Base-by-base conservation (phyloP, 2,888 invertebrate species). In the Clanis bilineata region DNA sequence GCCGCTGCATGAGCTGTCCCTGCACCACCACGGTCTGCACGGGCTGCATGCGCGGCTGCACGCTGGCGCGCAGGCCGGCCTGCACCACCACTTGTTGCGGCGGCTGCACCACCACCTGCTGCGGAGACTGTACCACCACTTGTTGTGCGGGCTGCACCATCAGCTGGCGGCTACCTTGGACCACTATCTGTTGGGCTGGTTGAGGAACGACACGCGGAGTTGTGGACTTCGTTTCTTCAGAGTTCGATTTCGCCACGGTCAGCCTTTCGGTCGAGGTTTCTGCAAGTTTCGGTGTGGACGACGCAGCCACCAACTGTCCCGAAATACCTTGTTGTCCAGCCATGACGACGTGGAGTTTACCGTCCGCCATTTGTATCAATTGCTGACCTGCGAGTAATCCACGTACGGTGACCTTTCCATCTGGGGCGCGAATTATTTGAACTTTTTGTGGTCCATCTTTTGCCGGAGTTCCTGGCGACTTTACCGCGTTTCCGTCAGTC, bases 311-410 rank as follows among this genome's bases (percentile, higher is more conserved):
- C 25, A 92, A 73, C 66, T 91, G 90, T 1, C 92, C 91, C 0
- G 83, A 74, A 62, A 89, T 82, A 15, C 93, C 93, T 47, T 94
- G 90, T 76, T 95, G 95, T 6, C 94, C 93, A 9, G 95, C 94
- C 80, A 94, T 95, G 38, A 96, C 93, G 18, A 98, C 95, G 79
- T 98, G 98, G 23, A 98, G 89, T 81, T 97, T 97, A 0, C 98
- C 98, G 83, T 98, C 98, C 0, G 98, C 96, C 94, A 98, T 96
- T 82, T 98, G 97, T 45, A 98, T 95, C 60, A 98, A 90, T 79
- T 98, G 98, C 80, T 98, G 98, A 58, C 98, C 98, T 51, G 98
- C 97, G 84, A 97, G 94, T 7, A 98, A 93, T 0, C 98, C 98
- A 63, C 97, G 95, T 1, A 98, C 98, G 72, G 98, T 97, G 15